Base-by-base conservation (phyloP, 2,888 invertebrate species). In the Rhamphomyia laevipes region DNA sequence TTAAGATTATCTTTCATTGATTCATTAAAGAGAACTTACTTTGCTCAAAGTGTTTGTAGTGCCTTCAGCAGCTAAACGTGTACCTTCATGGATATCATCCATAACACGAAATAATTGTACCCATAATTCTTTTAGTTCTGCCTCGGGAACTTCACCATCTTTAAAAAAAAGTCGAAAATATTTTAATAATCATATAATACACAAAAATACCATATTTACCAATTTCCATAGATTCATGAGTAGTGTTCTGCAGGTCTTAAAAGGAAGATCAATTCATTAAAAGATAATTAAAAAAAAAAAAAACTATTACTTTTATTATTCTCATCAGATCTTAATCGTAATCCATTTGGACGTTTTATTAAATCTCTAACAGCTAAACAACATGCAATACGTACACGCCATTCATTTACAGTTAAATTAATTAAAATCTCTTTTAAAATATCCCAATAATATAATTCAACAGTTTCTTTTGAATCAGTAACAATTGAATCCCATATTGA, bases 401-500 rank as follows among this genome's bases (percentile, higher is more conserved):
- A 95, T 64, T 91, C 87, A 50, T 77, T 77, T 21, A 85, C 81
- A 0, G 88, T 91, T 51, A 96, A 70, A 71, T 93, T 90, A 33
- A 77, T 75, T 5, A 85, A 74, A 18, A 95, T 69, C 66, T 95
- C 94, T 21, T 77, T 76, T 48, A 94, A 48, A 17, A 71, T 71
- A 44, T 70, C 69, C 71, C 71, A 71, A 55, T 69, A 70, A 50
- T 67, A 70, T 31, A 63, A 55, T 56, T 71, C 69, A 2, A 91
- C 87, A 45, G 85, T 85, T 66, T 88, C 87, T 61, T 84, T 83
- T 4, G 87, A 85, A 61, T 90, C 89, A 15, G 80, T 78, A 11
- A 95, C 92, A 45, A 96, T 77, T 13, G 88, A 85, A 56, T 86
- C 84, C 95, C 95, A 96, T 61, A 96, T 95, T 61, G 86, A 85